Conservation (phyloP, 2,888 invertebrate genomes). For the Drosophila paranaensis region DNA sequence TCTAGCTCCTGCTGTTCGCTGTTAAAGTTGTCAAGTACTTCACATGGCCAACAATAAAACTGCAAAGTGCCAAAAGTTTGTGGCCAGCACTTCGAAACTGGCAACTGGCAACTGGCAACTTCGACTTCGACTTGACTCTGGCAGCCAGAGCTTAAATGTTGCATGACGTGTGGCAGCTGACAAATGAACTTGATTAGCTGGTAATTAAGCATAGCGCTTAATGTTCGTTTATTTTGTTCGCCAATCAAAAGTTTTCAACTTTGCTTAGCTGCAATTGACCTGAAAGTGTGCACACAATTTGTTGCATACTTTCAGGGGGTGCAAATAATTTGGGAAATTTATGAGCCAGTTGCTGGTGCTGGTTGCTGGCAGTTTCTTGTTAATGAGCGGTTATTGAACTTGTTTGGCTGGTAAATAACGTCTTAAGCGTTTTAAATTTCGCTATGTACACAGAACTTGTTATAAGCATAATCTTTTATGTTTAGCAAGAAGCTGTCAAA, state of each 20-base stretch:
- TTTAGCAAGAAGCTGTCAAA: neutral
- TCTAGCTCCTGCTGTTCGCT: slow-evolving; percentile 1
- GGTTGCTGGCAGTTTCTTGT: neutral
- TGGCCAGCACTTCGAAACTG: slow-evolving; percentile 5
- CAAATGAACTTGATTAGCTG: slow-evolving; percentile 7
- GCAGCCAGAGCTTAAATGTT: neutral
- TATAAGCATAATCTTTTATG: neutral
- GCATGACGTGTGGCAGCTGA: slow-evolving; percentile 1
- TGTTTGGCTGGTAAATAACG: neutral
- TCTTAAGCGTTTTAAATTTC: neutral
- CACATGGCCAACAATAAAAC: slow-evolving; percentile 26
- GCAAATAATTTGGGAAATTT: neutral
- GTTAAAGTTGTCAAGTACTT: slow-evolving; percentile 25
- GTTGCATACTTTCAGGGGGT: slow-evolving; percentile 1
- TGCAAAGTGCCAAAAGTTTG: slow-evolving; percentile 21
- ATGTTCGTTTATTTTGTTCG: neutral
- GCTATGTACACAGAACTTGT: neutral
- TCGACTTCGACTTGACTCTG: neutral
- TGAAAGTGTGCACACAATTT: neutral
- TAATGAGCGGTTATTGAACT: slow-evolving; percentile 5
- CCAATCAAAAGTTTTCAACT: neutral
- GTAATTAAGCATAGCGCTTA: neutral
- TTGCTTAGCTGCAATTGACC: slow-evolving; percentile 2
- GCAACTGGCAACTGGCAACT: slow-evolving; percentile 3
- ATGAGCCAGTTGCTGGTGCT: neutral